Evolutionary conservation across 2,113 vertebrate species (phyloP), one percentile per base, ranked within the genome.

Genomic region (Clupea harengus): DNA sequence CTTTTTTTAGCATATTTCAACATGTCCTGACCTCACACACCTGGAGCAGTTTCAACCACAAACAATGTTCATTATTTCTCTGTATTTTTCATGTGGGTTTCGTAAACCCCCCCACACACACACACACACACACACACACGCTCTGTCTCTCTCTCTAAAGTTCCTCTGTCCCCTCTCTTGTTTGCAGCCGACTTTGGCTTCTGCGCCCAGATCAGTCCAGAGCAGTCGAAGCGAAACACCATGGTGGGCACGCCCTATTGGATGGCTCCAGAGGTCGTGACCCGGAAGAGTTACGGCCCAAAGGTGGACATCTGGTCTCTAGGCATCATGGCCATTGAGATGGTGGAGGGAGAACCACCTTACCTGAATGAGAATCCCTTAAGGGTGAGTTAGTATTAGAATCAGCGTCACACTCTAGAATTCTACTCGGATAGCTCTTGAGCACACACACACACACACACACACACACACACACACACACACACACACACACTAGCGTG

Each of bases 291-390:
- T 0, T 99, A 99, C 0, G 98, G 98, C 54, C 97, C 98, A 0
- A 99, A 99, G 91, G 98, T 99, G 91, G 98, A 99, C 90, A 98
- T 99, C 91, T 99, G 98, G 98, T 99, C 98, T 49, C 93, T 99
- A 89, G 98, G 98, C 85, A 99, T 99, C 92, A 99, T 99, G 98
- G 98, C 98, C 82, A 99, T 99, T 91, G 98, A 99, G 94, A 99
- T 99, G 98, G 97, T 99, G 92, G 98, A 99, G 95, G 98, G 98
- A 92, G 98, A 99, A 91, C 98, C 98, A 0, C 98, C 98, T 28
- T 99, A 99, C 90, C 96, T 99, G 94, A 99, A 99, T 78, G 98
- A 99, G 95, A 99, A 99, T 94, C 98, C 98, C 90, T 97, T 99
- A 95, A 98, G 98, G 96, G 98, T 99, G 92, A 90, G n/a, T 8